Percentiles rank a stretch among this genome's conserved stretches.
Evolutionary conservation across 2,888 invertebrate genomes (phyloP).

Genomic region (Autographa gamma): DNA sequence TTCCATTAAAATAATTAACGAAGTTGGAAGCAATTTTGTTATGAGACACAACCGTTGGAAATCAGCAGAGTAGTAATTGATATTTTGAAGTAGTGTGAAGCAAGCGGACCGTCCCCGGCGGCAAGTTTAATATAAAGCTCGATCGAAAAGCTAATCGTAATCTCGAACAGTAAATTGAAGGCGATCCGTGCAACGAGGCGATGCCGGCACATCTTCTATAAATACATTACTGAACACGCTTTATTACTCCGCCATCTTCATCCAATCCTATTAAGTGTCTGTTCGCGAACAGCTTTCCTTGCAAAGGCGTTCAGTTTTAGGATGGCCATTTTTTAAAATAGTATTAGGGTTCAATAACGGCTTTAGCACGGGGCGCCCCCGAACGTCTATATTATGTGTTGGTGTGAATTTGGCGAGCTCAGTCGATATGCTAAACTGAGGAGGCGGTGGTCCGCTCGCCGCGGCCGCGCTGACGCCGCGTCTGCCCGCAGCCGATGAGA

Average conservation of each 20-base stretch:
- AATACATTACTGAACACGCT: constrained; percentile 87
- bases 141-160: constrained; percentile 76
- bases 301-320: constrained; percentile 79
- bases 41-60: constrained; percentile 42
- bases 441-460: constrained; percentile 53
- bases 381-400: constrained; percentile 78
- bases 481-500: constrained; percentile 78
- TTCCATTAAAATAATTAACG: constrained; percentile 76
- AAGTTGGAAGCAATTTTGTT: constrained; percentile 65
- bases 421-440: constrained; percentile 83
- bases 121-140: constrained; percentile 65
- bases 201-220: constrained; percentile 81
- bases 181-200: constrained; percentile 75
- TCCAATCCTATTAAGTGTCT: constrained; percentile 87
- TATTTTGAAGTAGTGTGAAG: constrained; percentile 54
- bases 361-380: constrained; percentile 77
- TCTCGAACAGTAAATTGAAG: constrained; percentile 79
- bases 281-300: constrained; percentile 78
- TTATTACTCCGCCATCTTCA: constrained; percentile 87
- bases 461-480: constrained; percentile 86
- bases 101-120: constrained; percentile 38
- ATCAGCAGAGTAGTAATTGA: constrained; percentile 53
- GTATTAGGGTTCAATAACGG: constrained; percentile 86
- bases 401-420: constrained; percentile 76
- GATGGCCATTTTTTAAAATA: constrained; percentile 85